Conservation (phyloP, 2,113 vertebrate species). For the Chionis minor region DNA sequence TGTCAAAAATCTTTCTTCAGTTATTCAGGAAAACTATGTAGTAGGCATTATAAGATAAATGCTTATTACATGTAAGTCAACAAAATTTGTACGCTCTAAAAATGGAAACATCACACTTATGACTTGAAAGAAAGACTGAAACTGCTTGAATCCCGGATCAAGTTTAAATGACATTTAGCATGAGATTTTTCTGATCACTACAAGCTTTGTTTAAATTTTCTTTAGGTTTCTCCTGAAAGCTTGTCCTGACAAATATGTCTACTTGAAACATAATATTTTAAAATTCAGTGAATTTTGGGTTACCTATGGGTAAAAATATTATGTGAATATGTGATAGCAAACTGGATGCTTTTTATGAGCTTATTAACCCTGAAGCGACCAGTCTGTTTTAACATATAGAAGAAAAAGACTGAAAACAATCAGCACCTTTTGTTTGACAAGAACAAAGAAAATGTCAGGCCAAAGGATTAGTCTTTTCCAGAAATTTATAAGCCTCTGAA, state of each 20-base stretch:
- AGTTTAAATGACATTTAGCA: not conserved
- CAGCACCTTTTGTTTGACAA: not conserved
- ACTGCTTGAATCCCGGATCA: not conserved
- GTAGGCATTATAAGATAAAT: not conserved
- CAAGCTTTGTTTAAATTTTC: not conserved
- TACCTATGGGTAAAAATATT: not conserved
- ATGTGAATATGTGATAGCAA: not conserved
- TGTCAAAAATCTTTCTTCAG: not conserved
- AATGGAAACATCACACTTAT: fast-evolving
- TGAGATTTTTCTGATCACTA: not conserved
- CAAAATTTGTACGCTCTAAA: not conserved
- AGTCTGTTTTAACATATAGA: not conserved
- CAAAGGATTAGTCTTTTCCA: slow-evolving; percentile 29
- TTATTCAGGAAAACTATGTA: not conserved
- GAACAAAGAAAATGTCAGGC: slow-evolving; percentile 29
- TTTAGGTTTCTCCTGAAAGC: not conserved
- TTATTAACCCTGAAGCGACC: not conserved
- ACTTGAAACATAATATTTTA: not conserved
- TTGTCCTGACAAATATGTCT: not conserved
- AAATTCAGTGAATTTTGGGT: not conserved
- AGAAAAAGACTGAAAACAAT: not conserved
- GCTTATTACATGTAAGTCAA: not conserved
- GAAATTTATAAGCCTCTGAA: slow-evolving; percentile 47
- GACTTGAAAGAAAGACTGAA: not conserved
- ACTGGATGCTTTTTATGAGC: not conserved